Evolutionary conservation across 2,113 vertebrate species (phyloP), one percentile per base, ranked within the genome.

Genomic region (Coptodon bakossiorum): DNA sequence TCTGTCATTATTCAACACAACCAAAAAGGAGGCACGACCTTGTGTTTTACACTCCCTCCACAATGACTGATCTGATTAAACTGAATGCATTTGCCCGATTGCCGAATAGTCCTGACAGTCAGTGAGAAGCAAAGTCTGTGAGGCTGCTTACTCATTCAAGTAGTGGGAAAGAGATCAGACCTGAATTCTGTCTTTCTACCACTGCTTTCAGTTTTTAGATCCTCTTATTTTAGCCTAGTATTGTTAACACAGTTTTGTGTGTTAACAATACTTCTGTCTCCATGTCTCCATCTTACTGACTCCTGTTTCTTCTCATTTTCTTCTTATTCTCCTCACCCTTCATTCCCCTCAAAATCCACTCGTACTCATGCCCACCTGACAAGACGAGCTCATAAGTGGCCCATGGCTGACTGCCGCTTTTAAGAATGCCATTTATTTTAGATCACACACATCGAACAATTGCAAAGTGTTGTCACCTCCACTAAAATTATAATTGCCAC

Each of bases 401-500:
- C 81, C 10, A 78, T 3, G 10, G 73, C 45, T n/a, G 73, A 52
- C 3, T 12, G 19, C 82, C 80, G 82, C 90, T 85, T 89, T 92
- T 81, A 89, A 85, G 40, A 86, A 82, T 36, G 66, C 24, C 61
- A 56, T 88, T 92, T 93, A 80, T 71, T 82, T 90, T 53, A 92
- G 73, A 89, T 84, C 86, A 83, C 86, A 88, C 57, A 29, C 73
- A 34, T 81, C 3, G 66, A 80, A 83, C 89, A 87, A 91, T 88
- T 85, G 84, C 86, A 89, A 91, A 93, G 88, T 89, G 79, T 89
- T 92, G 90, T 91, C 86, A 86, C 82, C 83, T 68, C 71, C 53
- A 85, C 90, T 91, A 86, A 88, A 91, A 93, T 92, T 85, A 85
- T 90, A 93, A 94, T 91, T 88, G 92, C 88, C 76, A 66, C 84